Evolutionary conservation across 2,888 invertebrate species (phyloP).

Genomic region (Agrotis clavis): DNA sequence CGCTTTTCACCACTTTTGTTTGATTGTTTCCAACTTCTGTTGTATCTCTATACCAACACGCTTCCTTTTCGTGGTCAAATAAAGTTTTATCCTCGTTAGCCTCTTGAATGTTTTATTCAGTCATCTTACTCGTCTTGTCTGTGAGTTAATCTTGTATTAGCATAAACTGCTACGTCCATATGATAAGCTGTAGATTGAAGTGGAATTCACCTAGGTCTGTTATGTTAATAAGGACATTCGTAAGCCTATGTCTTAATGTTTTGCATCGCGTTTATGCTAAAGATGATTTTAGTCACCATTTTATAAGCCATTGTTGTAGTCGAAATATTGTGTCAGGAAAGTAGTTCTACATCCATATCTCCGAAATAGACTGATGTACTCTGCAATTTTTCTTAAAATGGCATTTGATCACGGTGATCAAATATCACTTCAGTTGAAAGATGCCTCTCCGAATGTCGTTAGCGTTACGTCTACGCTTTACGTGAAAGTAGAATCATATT

Average conservation of each 20-base stretch:
- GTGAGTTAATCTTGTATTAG: background rate
- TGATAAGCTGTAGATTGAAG: slow-evolving; percentile 17
- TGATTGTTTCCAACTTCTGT: background rate
- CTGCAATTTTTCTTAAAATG: too few relatives aligned
- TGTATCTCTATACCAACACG: background rate
- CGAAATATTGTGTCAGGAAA: background rate
- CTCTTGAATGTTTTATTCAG: background rate
- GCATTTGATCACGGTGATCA: too few relatives aligned
- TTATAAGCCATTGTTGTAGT: background rate
- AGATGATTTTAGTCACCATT: slow-evolving; percentile 1
- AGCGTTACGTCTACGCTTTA: too few relatives aligned
- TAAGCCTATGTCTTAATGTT: slow-evolving; percentile 25
- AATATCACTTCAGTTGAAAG: too few relatives aligned
- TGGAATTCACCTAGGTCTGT: slow-evolving; percentile 16
- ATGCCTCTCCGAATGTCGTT: too few relatives aligned
- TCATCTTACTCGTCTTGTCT: background rate
- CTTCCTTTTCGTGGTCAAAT: slow-evolving; percentile 4
- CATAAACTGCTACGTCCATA: background rate
- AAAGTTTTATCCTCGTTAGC: background rate
- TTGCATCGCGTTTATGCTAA: slow-evolving; percentile 10
- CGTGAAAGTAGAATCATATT: too few relatives aligned
- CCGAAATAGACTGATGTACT: too few relatives aligned
- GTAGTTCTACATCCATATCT: too few relatives aligned
- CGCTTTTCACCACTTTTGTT: background rate
- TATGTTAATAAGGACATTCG: slow-evolving; percentile 40